Percentiles rank a stretch among this genome's conserved stretches.
These are phyloP conservation scores for Pseudomyrmex dendroicus DNA, from an alignment of 1,140 invertebrate species.

Conservation along the genomic window DNA sequence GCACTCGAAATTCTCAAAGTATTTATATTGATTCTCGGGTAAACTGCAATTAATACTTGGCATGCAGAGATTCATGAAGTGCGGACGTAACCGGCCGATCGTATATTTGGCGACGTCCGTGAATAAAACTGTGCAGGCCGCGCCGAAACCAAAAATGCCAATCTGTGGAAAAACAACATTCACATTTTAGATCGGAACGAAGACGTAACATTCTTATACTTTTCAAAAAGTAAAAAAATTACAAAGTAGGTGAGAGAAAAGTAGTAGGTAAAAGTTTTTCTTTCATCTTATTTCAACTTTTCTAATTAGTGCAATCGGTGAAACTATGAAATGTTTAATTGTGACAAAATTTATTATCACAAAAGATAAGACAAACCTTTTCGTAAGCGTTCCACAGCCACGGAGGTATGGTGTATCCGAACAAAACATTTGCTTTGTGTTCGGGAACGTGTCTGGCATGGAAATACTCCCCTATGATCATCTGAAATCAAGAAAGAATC, in stretches of 20 bases:
- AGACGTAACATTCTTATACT: background rate
- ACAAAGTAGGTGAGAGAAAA: too few species aligned
- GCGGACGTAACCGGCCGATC: slow-evolving; percentile 95
- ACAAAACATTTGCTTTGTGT: slow-evolving; percentile 81
- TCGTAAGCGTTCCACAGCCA: slow-evolving; percentile 91
- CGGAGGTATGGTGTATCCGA: slow-evolving; percentile 87
- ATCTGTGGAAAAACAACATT: slow-evolving; percentile 80
- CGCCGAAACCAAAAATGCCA: slow-evolving; percentile 94
- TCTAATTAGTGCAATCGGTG: too few species aligned
- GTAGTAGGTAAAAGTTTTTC: too few species aligned
- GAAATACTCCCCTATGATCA: slow-evolving; percentile 87
- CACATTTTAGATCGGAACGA: too few species aligned
- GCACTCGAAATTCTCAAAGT: slow-evolving; percentile 89
- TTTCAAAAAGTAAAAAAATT: background rate
- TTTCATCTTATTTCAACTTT: too few species aligned
- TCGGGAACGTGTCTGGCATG: slow-evolving; percentile 83
- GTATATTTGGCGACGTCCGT: slow-evolving; percentile 97
- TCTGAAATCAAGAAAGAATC: slow-evolving; percentile 82
- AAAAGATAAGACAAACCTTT: slow-evolving; percentile 75
- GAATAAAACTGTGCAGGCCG: slow-evolving; percentile 91
- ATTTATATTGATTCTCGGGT: slow-evolving; percentile 86
- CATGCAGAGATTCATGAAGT: slow-evolving; percentile 93
- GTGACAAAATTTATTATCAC: background rate
- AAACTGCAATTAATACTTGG: slow-evolving; percentile 87
- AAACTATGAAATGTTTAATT: too few species aligned